Percentiles rank a stretch among this genome's conserved stretches.
Evolutionary conservation across 2,113 vertebrate species (phyloP).

Genomic region (Boulengeromyrus knoepffleri): DNA sequence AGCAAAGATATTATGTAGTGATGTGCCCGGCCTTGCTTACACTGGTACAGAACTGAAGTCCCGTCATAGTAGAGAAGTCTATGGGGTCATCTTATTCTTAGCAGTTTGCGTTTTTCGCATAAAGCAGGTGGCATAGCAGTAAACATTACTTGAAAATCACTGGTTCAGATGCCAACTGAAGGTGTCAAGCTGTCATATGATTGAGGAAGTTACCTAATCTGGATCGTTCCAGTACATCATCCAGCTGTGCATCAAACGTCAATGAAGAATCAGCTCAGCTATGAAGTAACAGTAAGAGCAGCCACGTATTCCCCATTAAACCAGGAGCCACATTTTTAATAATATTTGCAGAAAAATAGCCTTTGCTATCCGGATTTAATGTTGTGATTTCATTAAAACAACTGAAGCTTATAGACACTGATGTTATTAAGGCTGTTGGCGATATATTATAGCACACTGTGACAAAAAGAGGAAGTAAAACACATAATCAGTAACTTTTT

Average conservation of each 20-base stretch:
- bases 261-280: background rate
- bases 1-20: conserved; percentile 27
- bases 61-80: background rate
- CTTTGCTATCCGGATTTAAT: background rate
- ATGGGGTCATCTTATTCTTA: background rate
- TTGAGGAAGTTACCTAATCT: background rate
- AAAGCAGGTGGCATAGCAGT: background rate
- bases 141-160: background rate
- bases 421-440: background rate
- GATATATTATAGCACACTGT: background rate
- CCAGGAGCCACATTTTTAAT: background rate
- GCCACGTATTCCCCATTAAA: background rate
- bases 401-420: background rate
- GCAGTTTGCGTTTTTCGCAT: background rate
- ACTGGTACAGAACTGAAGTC: conserved; percentile 15
- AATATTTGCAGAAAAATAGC: background rate
- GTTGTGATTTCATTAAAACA: background rate
- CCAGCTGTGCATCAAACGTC: background rate
- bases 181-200: background rate
- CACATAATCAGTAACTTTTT: background rate
- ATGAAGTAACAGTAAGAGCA: background rate
- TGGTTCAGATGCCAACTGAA: background rate
- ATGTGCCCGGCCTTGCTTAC: conserved; percentile 19
- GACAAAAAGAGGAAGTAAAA: background rate
- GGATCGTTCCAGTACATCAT: background rate